A percentile compares a stretch with the other conserved stretches of the same genome.
Evolutionary conservation across 1,140 invertebrate species (phyloP).

Genomic region (Musca vetustissima): DNA sequence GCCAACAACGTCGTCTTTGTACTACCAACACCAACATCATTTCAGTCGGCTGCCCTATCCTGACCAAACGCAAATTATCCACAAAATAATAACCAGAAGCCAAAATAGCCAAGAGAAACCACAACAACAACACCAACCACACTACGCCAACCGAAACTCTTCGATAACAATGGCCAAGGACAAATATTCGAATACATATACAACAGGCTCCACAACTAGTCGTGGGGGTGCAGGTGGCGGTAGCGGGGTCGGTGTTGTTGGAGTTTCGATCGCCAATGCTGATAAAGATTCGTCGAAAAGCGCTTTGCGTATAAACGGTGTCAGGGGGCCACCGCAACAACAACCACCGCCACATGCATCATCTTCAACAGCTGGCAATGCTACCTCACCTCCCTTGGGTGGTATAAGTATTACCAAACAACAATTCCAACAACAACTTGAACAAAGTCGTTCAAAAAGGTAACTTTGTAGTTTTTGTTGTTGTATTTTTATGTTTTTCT

Average conservation of each 20-base stretch:
- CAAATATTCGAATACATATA: slow-evolving; percentile 14
- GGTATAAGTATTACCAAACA: slow-evolving; percentile 49
- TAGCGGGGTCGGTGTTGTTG: neutral
- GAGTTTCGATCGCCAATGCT: neutral
- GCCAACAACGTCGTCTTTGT: neutral
- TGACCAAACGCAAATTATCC: slow-evolving; percentile 8
- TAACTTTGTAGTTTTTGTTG: slow-evolving; percentile 17
- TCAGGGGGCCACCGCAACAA: slow-evolving; percentile 16
- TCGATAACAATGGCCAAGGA: slow-evolving; percentile 22
- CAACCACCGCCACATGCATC: slow-evolving; percentile 15
- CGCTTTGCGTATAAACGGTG: slow-evolving; percentile 2
- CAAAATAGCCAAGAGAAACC: slow-evolving; percentile 22
- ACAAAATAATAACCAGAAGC: slow-evolving; percentile 1
- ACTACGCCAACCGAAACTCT: slow-evolving; percentile 12
- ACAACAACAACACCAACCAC: slow-evolving; percentile 28
- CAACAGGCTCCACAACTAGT: neutral
- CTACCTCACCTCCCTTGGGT: slow-evolving; percentile 26
- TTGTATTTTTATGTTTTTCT: neutral
- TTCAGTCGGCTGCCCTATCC: no score
- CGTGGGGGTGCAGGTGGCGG: neutral
- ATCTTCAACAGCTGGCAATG: neutral
- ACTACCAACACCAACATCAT: slow-evolving; percentile 3
- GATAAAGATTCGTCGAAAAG: neutral
- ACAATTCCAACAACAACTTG: slow-evolving; percentile 50
- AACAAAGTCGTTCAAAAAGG: slow-evolving; percentile 38